Percentiles rank a stretch among this genome's conserved stretches.
Evolutionary conservation across 1,140 invertebrate species (phyloP).

Genomic region (Drosophila trapezifrons): DNA sequence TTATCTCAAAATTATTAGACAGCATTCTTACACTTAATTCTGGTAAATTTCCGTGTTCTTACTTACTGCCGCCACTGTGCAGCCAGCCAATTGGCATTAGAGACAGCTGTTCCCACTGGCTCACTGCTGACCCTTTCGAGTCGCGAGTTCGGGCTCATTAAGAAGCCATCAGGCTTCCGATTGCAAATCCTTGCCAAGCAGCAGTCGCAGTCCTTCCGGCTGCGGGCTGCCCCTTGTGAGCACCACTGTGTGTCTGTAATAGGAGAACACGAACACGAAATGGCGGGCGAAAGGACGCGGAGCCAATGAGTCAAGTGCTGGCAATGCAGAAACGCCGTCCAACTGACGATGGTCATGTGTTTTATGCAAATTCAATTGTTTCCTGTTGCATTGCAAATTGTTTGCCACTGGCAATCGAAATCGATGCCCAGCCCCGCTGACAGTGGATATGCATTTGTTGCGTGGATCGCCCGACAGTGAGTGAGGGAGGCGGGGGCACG

Average conservation of each 20-base stretch:
- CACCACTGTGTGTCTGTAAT: not conserved
- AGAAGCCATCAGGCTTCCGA: constrained; percentile 67
- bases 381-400: constrained; percentile 77
- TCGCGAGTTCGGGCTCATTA: constrained; percentile 66
- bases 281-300: constrained; percentile 1
- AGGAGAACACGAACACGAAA: constrained; percentile 31
- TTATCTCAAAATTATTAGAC: not conserved
- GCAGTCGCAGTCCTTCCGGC: constrained; percentile 4
- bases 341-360: constrained; percentile 71
- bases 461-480: constrained; percentile 3
- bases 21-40: not conserved
- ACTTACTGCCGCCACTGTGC: constrained; percentile 36
- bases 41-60: no score
- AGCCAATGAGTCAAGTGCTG: constrained; percentile 45
- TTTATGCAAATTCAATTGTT: constrained; percentile 82
- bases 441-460: constrained; percentile 45
- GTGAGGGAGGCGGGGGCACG: not conserved
- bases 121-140: constrained; percentile 37
- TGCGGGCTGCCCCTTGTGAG: not conserved
- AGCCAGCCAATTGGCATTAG: constrained; percentile 39
- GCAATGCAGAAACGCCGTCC: constrained; percentile 41
- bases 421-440: constrained; percentile 26
- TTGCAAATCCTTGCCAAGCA: constrained; percentile 39
- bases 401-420: constrained; percentile 45
- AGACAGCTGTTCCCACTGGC: constrained; percentile 34